A percentile compares a stretch with the other conserved stretches of the same genome.
Conservation (phyloP, 2,797 vertebrate species). For the Microctenopoma lineatum region DNA sequence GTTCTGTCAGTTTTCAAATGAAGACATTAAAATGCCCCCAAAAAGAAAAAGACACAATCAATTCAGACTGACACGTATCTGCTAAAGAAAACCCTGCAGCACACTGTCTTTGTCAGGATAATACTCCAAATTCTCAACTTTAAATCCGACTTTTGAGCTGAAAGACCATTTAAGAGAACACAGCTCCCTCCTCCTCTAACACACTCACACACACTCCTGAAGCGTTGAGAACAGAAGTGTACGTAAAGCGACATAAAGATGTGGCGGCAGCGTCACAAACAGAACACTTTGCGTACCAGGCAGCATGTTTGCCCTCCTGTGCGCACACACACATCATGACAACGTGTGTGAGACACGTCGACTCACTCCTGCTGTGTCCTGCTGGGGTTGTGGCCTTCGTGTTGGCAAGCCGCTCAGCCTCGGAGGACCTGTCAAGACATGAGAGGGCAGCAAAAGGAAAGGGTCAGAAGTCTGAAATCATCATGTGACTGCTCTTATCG, state of each 20-base stretch:
- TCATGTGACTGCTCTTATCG: neutral
- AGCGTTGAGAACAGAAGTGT: neutral
- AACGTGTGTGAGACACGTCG: constrained; percentile 33
- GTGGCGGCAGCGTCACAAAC: constrained; percentile 11
- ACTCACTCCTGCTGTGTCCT: constrained; percentile 64
- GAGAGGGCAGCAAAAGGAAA: constrained; percentile 30
- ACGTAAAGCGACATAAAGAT: constrained; percentile 1
- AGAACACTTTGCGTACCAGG: constrained; percentile 12
- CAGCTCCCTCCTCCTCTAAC: neutral
- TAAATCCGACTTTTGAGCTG: neutral
- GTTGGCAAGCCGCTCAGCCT: constrained; percentile 36
- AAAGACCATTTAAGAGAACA: neutral
- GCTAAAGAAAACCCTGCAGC: neutral
- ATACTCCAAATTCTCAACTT: neutral
- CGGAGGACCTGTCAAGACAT: constrained; percentile 47
- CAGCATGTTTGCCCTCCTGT: constrained; percentile 11
- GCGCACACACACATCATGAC: constrained; percentile 16
- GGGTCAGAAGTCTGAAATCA: constrained; percentile 24
- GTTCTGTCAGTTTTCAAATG: neutral
- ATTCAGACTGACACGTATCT: constrained; percentile 1
- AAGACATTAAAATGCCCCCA: neutral
- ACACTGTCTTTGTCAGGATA: neutral
- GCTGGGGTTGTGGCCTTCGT: constrained; percentile 38
- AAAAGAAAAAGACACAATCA: neutral
- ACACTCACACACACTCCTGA: neutral